Conservation (phyloP, 2,888 invertebrate species). For the Lordiphosa fenestrarum region DNA sequence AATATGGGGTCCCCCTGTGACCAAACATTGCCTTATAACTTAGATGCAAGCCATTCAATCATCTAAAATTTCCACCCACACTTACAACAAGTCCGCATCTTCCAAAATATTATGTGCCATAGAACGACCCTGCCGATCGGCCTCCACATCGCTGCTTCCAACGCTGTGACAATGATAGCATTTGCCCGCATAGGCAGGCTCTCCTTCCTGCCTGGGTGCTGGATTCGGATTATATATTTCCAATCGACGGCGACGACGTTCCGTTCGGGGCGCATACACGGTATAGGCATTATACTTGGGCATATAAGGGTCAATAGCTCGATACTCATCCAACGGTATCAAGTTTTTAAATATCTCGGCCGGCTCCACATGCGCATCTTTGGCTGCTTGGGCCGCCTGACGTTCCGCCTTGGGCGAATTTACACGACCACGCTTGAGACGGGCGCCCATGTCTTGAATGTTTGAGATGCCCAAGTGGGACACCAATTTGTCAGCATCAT, state of each 20-base stretch:
- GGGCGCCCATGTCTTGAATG: slow-evolving; percentile 34
- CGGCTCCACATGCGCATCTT: too few species aligned
- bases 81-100: background rate
- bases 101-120: slow-evolving; percentile 1
- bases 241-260: background rate
- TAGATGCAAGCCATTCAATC: too few species aligned
- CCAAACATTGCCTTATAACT: too few species aligned
- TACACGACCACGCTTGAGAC: slow-evolving; percentile 23
- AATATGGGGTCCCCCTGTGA: too few species aligned
- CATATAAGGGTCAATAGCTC: too few species aligned
- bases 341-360: too few species aligned
- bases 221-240: slow-evolving; percentile 1
- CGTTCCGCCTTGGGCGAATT: slow-evolving; percentile 3
- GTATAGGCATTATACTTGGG: too few species aligned
- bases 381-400: too few species aligned
- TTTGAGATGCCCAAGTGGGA: slow-evolving; percentile 25
- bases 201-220: slow-evolving; percentile 24
- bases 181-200: slow-evolving; percentile 4
- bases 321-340: too few species aligned
- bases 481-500: slow-evolving; percentile 32
- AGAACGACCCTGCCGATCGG: slow-evolving; percentile 9
- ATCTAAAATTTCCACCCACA: too few species aligned
- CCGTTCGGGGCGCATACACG: background rate
- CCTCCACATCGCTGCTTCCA: slow-evolving; percentile 30
- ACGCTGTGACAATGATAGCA: slow-evolving; percentile 21